Conservation (phyloP, 1,140 invertebrate species). For the Drosophila teissieri region DNA sequence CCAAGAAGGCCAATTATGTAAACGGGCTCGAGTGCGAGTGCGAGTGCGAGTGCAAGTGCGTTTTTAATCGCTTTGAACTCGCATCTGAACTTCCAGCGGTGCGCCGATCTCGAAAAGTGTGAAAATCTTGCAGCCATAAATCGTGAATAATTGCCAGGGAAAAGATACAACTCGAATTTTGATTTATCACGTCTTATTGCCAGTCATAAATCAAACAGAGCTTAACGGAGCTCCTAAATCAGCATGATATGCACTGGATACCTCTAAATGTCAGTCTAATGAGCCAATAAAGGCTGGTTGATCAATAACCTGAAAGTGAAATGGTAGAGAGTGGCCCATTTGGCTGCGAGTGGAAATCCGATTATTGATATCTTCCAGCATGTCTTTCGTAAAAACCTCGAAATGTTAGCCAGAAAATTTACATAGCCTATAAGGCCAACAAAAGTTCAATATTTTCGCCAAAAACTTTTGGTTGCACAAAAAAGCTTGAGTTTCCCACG, state of each 20-base stretch:
- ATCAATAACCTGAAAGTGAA: constrained; percentile 3
- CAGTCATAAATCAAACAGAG: constrained; percentile 38
- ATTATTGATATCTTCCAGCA: neutral
- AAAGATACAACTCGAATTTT: constrained; percentile 11
- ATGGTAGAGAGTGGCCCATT: neutral
- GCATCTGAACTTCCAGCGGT: constrained; percentile 9
- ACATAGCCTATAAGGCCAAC: neutral
- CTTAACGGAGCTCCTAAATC: constrained; percentile 16
- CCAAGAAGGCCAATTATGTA: constrained; percentile 66
- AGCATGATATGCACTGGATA: constrained; percentile 8
- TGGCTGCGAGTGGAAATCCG: neutral
- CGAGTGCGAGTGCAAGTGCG: constrained; percentile 59
- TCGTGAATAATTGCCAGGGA: constrained; percentile 9
- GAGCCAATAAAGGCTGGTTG: constrained; percentile 1
- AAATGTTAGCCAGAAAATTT: neutral
- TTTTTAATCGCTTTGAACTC: constrained; percentile 41
- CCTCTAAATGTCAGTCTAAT: constrained; percentile 21
- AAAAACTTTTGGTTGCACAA: constrained; percentile 9
- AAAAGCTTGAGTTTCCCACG: constrained; percentile 16
- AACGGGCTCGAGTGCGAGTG: constrained; percentile 56
- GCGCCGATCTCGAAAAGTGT: constrained; percentile 51
- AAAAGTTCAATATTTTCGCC: constrained; percentile 12
- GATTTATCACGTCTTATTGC: constrained; percentile 38
- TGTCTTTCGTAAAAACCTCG: neutral
- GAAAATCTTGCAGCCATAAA: constrained; percentile 48